These are phyloP conservation scores for Pempheris klunzingeri DNA, from an alignment of 2,797 vertebrate genomes.

Conservation along the genomic window DNA sequence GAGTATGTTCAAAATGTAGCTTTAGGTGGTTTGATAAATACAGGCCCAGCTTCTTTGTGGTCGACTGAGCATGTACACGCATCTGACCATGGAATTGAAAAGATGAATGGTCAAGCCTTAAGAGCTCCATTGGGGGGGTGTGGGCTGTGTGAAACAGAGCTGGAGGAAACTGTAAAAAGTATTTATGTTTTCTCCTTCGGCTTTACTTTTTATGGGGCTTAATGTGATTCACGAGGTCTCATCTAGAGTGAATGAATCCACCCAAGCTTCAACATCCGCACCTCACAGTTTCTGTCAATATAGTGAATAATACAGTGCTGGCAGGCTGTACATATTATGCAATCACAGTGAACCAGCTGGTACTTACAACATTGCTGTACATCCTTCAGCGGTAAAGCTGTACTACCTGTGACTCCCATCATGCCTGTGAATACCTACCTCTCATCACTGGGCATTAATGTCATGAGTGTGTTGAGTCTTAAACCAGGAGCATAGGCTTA, in stretches of 20 bases:
- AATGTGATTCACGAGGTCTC: slow-evolving; percentile 2
- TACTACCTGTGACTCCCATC: not conserved
- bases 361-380: not conserved
- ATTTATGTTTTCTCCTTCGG: not conserved
- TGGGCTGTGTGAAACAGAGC: not conserved
- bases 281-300: not conserved
- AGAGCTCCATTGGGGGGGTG: not conserved
- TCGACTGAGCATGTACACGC: not conserved
- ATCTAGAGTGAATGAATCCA: not conserved
- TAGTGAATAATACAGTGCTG: not conserved
- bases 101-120: not conserved
- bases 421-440: not conserved
- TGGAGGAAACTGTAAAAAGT: not conserved
- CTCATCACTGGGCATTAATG: slow-evolving; percentile 5
- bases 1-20: not conserved
- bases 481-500: not conserved
- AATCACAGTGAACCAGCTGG: slow-evolving; percentile 18
- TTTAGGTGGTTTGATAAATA: not conserved
- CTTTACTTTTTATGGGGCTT: not conserved
- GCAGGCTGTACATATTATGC: not conserved
- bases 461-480: not conserved
- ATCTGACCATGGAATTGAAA: not conserved
- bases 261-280: not conserved
- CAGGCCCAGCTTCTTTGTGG: not conserved
- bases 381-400: not conserved